Conservation (phyloP, 2,888 invertebrate species). For the Lampropteryx suffumata region DNA sequence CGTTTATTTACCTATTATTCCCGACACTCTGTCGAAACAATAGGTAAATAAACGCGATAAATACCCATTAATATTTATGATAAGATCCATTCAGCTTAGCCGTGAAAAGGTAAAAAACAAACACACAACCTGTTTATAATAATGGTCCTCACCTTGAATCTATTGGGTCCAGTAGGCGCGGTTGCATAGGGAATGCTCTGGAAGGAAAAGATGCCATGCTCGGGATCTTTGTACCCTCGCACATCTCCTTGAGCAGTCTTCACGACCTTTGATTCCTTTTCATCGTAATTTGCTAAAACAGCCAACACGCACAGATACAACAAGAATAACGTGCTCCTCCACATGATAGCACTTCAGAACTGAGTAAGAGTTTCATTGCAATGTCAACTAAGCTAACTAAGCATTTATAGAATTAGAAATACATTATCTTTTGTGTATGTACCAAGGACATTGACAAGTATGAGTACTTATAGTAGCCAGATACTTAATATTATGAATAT, state of each 20-base stretch:
- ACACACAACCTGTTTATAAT: too few species aligned
- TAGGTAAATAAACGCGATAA: too few species aligned
- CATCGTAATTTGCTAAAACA: slow-evolving; percentile 5
- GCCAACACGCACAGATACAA: slow-evolving; percentile 4
- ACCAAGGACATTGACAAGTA: too few species aligned
- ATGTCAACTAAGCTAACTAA: too few species aligned
- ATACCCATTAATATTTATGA: too few species aligned
- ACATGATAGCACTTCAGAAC: slow-evolving; percentile 21
- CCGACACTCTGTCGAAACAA: too few species aligned
- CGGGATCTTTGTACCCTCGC: slow-evolving; percentile 42
- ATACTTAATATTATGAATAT: too few species aligned
- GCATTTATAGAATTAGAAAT: neutral
- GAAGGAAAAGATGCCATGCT: slow-evolving; percentile 34
- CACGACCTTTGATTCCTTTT: slow-evolving; percentile 34
- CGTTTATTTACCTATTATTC: too few species aligned
- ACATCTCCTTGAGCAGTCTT: slow-evolving; percentile 45
- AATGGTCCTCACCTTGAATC: slow-evolving; percentile 38
- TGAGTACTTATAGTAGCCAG: too few species aligned
- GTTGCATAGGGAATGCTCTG: slow-evolving; percentile 51
- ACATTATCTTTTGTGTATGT: too few species aligned
- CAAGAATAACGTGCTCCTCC: slow-evolving; percentile 18
- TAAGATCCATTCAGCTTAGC: too few species aligned
- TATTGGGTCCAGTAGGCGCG: slow-evolving; percentile 44
- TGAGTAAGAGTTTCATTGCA: neutral
- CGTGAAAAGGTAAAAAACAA: too few species aligned